These are phyloP conservation scores for Periophthalmodon schlosseri DNA, from an alignment of 2,113 vertebrate species.

Conservation along the genomic window DNA sequence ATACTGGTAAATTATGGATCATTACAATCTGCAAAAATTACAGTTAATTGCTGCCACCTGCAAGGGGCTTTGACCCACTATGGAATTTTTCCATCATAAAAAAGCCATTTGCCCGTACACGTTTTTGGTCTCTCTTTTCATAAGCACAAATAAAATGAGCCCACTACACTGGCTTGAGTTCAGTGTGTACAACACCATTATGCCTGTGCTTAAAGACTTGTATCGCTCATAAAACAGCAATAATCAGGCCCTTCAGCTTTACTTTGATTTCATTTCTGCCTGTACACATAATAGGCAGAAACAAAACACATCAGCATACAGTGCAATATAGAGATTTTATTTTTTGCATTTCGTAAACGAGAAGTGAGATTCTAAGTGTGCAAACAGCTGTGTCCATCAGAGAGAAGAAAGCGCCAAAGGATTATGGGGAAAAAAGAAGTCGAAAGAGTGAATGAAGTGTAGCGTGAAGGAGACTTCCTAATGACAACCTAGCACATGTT, in stretches of 20 bases:
- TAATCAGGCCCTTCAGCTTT: constrained; percentile 55
- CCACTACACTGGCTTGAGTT: constrained; percentile 59
- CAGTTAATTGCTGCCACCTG: constrained; percentile 88
- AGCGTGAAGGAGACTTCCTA: constrained; percentile 65
- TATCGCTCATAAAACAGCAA: constrained; percentile 57
- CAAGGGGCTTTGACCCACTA: constrained; percentile 81
- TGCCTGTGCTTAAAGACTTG: constrained; percentile 59
- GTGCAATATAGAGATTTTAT: constrained; percentile 29
- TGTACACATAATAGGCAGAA: constrained; percentile 38
- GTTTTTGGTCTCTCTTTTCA: constrained; percentile 50
- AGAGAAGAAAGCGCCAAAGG: constrained; percentile 42
- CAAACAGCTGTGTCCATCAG: constrained; percentile 38
- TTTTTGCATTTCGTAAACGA: constrained; percentile 52
- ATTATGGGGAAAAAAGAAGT: constrained; percentile 38
- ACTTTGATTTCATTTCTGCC: constrained; percentile 58
- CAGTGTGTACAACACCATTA: constrained; percentile 49
- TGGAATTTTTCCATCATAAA: constrained; percentile 83
- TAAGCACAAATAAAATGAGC: constrained; percentile 67
- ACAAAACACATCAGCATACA: constrained; percentile 26
- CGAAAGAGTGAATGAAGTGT: constrained; percentile 49
- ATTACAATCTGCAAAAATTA: constrained; percentile 82
- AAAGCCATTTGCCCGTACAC: constrained; percentile 72
- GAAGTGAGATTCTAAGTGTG: constrained; percentile 19
- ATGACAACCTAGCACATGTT: constrained; percentile 69
- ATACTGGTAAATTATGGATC: constrained; percentile 81